These are phyloP conservation scores for Leptobrachium ailaonicum DNA, from an alignment of 2,113 vertebrate species.

Conservation along the genomic window DNA sequence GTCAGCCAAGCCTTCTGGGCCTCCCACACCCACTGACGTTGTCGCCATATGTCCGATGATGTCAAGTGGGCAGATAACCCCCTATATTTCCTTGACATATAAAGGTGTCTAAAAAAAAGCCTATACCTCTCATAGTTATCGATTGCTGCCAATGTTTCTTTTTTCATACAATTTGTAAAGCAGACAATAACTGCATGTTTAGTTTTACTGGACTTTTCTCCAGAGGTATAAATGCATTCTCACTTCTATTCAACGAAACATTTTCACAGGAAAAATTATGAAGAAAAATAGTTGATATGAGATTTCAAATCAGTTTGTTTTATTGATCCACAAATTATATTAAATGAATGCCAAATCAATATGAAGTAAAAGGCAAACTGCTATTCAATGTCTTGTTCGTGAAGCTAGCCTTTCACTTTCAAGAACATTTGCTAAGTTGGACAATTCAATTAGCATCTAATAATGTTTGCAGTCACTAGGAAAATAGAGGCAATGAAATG, in stretches of 20 bases:
- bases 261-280: slow-evolving; percentile 5
- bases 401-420: neutral
- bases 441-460: neutral
- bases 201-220: slow-evolving; percentile 6
- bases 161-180: slow-evolving; percentile 4
- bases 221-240: slow-evolving; percentile 15
- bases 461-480: neutral
- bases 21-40: too few species aligned
- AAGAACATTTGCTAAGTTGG: neutral
- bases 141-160: neutral
- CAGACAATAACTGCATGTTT: slow-evolving; percentile 1
- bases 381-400: neutral
- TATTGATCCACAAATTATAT: slow-evolving; percentile 31
- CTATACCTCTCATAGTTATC: too few species aligned
- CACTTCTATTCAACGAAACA: slow-evolving; percentile 21
- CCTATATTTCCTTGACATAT: too few species aligned
- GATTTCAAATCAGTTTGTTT: slow-evolving; percentile 23
- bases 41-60: too few species aligned
- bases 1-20: too few species aligned
- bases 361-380: neutral
- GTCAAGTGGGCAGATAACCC: too few species aligned
- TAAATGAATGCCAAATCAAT: slow-evolving; percentile 16
- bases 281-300: slow-evolving; percentile 13
- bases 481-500: neutral
- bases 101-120: too few species aligned